Evolutionary conservation across 2,113 vertebrate genomes (phyloP), one percentile per base, ranked within the genome.

Genomic region (Saguinus imperator): DNA sequence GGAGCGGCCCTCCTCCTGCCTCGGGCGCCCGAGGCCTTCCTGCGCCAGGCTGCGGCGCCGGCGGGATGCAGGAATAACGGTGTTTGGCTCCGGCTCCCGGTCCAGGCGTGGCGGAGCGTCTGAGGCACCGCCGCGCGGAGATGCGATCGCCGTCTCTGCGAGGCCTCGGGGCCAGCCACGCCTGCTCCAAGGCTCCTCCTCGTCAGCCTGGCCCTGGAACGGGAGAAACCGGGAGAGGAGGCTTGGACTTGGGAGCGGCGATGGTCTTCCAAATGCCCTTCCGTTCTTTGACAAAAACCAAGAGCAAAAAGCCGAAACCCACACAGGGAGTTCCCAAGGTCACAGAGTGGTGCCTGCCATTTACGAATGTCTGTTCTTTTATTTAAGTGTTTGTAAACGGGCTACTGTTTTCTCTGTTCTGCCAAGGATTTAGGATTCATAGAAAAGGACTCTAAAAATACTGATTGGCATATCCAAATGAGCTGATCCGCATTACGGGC

Each of bases 401-500:
- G 45, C 87, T 45, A 79, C 88, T 91, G 96, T 96, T 87, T 81
- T 3, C 73, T 90, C 57, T 75, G 37, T 83, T 68, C 83, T 79
- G 93, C 76, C 76, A 87, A 89, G 96, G 96, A 94, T 94, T 98
- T 97, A 98, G 91, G 86, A 96, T 97, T 80, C 91, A 85, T 72
- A 37, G 72, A 92, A 82, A 88, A 97, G 83, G 68, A 64, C 91
- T 94, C 96, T 96, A 95, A 97, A 97, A 97, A 96, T 97, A 97
- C 97, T 95, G 94, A 95, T 97, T 84, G 86, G 90, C 68, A 14
- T 82, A 75, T 96, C 95, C 84, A 76, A 90, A 84, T 32, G 87
- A 94, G 96, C 91, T 95, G 97, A 97, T 97, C 95, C 96, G 91
- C 80, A 91, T 97, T 97, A 95, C 96, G 52, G 86, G 88, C 92